phyloP scores from a whole-genome alignment of 2,797 vertebrate genomes.

The Tiaroga cobitis region DNA sequence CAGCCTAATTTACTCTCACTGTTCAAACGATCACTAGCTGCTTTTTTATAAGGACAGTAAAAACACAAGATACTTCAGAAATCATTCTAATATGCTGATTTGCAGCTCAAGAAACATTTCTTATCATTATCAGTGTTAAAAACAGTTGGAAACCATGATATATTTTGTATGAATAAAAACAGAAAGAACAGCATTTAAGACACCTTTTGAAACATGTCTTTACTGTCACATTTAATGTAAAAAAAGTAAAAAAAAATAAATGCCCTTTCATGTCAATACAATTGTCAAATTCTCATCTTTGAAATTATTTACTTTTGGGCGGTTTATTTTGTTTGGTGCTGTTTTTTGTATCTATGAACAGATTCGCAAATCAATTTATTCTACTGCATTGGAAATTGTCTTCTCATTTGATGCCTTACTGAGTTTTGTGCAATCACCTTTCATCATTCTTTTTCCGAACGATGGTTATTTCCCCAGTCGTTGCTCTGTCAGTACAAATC shows the following conservation, averaged over 20 bases:
- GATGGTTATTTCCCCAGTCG: background rate
- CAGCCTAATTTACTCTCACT: background rate
- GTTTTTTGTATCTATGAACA: background rate
- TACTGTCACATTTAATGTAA: background rate
- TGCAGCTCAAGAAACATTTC: background rate
- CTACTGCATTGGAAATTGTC: background rate
- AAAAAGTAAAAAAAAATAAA: background rate
- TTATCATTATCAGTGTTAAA: background rate
- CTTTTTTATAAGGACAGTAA: background rate
- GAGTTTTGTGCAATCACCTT: background rate
- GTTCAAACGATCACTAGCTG: background rate
- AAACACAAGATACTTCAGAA: background rate
- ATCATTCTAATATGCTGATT: background rate
- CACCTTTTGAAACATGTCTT: background rate
- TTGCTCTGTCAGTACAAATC: slow-evolving; percentile 22
- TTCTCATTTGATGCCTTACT: background rate
- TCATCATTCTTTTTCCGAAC: background rate
- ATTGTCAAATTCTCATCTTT: background rate
- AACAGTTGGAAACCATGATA: background rate
- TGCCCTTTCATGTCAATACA: background rate
- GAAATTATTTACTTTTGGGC: background rate
- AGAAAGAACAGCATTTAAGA: background rate
- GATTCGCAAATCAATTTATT: background rate
- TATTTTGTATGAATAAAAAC: background rate
- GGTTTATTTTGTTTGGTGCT: background rate